Evolutionary conservation across 2,888 invertebrate genomes (phyloP).

Genomic region (Drosophila testacea): DNA sequence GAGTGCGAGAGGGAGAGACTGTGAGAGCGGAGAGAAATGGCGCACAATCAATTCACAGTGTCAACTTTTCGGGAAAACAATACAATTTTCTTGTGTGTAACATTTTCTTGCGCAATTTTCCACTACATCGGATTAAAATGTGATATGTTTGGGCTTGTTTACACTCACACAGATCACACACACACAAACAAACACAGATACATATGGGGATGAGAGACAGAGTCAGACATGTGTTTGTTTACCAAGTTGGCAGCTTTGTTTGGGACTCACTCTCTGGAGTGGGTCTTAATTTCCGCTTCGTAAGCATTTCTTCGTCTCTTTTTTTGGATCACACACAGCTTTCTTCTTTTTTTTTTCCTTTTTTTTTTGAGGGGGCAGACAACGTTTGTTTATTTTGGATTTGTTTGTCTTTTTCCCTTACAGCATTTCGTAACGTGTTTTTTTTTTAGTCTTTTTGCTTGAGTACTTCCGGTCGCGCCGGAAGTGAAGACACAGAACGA

Average conservation of each 20-base stretch:
- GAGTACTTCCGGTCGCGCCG: constrained; percentile 76
- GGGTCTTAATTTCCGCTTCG: constrained; percentile 81
- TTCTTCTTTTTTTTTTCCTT: not conserved
- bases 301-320: constrained; percentile 69
- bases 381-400: constrained; percentile 79
- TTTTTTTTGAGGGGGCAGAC: constrained; percentile 27
- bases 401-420: constrained; percentile 71
- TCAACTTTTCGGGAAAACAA: constrained; percentile 45
- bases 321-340: constrained; percentile 34
- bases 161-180: constrained; percentile 50
- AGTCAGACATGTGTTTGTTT: constrained; percentile 75
- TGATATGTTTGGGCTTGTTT: constrained; percentile 81
- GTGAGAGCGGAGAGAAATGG: constrained; percentile 53
- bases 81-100: constrained; percentile 60
- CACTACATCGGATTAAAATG: constrained; percentile 80
- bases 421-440: constrained; percentile 36
- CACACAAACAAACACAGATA: not conserved
- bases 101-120: constrained; percentile 72
- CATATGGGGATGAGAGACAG: constrained; percentile 14
- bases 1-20: not conserved
- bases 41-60: constrained; percentile 65
- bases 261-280: constrained; percentile 58
- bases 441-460: constrained; percentile 57
- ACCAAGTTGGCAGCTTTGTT: constrained; percentile 78
- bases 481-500: constrained; percentile 58